Conservation (phyloP, 2,797 vertebrate species). For the Triplophysa yarkandensis region DNA sequence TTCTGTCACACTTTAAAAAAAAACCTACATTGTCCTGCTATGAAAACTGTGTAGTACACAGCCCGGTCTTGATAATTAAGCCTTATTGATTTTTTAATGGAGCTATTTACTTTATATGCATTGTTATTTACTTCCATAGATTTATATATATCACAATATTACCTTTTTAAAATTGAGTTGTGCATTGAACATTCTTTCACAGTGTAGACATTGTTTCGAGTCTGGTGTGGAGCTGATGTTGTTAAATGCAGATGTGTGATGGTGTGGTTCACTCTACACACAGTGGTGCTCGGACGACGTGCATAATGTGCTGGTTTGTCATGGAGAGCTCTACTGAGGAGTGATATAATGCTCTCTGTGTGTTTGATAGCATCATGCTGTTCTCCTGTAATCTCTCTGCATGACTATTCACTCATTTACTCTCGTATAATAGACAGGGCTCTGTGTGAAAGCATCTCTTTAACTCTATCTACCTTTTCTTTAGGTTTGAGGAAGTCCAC, state of each 20-base stretch:
- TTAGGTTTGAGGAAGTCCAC: conserved; percentile 96
- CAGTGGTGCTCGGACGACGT: conserved; percentile 1
- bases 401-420: background rate
- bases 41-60: background rate
- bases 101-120: background rate
- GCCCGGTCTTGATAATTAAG: background rate
- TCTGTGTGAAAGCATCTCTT: background rate
- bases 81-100: background rate
- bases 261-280: background rate
- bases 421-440: background rate
- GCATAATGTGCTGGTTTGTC: conserved; percentile 3
- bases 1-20: background rate
- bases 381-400: background rate
- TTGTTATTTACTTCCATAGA: background rate
- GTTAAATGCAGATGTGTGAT: conserved; percentile 4
- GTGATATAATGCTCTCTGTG: background rate
- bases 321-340: no score
- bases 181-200: background rate
- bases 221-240: background rate
- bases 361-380: background rate
- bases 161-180: background rate
- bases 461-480: background rate
- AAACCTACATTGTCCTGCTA: background rate
- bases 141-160: background rate
- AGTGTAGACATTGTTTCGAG: background rate